Evolutionary conservation across 2,113 vertebrate species (phyloP).

Genomic region (Lanius ludovicianus): DNA sequence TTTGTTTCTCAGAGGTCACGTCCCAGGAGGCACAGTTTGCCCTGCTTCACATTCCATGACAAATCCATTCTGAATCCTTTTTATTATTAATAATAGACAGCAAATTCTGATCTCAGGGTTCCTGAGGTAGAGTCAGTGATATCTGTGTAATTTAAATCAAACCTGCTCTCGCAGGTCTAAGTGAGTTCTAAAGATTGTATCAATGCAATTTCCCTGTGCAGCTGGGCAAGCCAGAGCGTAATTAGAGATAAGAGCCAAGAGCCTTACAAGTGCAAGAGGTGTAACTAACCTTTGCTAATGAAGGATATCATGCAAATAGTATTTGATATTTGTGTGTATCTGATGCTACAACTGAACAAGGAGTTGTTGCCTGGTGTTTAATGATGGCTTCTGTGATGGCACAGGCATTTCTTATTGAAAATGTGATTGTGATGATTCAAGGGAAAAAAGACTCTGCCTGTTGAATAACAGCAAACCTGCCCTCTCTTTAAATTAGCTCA

Average conservation of each 20-base stretch:
- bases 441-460: background rate
- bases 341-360: background rate
- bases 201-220: slow-evolving; percentile 48
- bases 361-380: background rate
- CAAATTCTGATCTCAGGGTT: slow-evolving; percentile 49
- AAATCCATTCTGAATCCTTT: slow-evolving; percentile 50
- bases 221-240: background rate
- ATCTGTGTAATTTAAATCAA: slow-evolving; percentile 61
- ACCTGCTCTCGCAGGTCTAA: slow-evolving; percentile 9
- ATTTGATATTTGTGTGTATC: slow-evolving; percentile 19
- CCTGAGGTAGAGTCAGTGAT: slow-evolving; percentile 8
- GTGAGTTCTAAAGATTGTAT: slow-evolving; percentile 56
- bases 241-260: slow-evolving; percentile 52
- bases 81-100: slow-evolving; percentile 53
- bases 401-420: background rate
- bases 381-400: background rate
- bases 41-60: slow-evolving; percentile 30
- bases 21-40: background rate
- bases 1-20: slow-evolving; percentile 18
- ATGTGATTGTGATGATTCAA: background rate
- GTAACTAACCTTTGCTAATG: slow-evolving; percentile 56
- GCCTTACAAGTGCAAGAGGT: slow-evolving; percentile 14
- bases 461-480: background rate
- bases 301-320: slow-evolving; percentile 25
- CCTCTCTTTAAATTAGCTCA: background rate